A percentile compares a stretch with the other conserved stretches of the same genome.
phyloP scores from a whole-genome alignment of 2,113 vertebrate species.

The Anoplopoma fimbria region DNA sequence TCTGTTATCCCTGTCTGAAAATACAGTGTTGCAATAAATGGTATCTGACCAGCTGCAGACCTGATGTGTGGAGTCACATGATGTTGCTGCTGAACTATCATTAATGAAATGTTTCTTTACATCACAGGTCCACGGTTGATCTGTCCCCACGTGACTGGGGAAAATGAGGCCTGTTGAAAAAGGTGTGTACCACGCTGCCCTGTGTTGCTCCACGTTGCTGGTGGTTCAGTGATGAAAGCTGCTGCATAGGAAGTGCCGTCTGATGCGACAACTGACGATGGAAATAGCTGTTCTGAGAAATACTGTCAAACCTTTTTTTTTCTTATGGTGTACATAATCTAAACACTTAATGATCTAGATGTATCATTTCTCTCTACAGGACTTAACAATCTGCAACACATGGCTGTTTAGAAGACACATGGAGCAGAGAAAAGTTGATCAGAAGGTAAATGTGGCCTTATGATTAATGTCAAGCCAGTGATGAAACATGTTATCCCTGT shows the following conservation, averaged over 20 bases:
- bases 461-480: slow-evolving; percentile 65
- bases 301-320: rapidly evolving
- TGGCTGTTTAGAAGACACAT: rapidly evolving
- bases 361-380: neutral
- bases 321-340: rapidly evolving
- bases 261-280: slow-evolving; percentile 85
- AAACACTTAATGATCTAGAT: neutral
- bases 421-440: neutral
- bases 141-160: rapidly evolving
- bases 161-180: neutral
- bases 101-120: slow-evolving; percentile 25
- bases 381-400: rapidly evolving
- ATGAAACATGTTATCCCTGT: slow-evolving; percentile 87
- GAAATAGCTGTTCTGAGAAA: slow-evolving; percentile 76
- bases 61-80: rapidly evolving
- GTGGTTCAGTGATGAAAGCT: slow-evolving; percentile 71
- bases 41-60: slow-evolving; percentile 60
- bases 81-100: neutral
- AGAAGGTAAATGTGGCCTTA: slow-evolving; percentile 41
- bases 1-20: slow-evolving; percentile 81
- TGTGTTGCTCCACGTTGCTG: neutral
- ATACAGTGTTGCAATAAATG: slow-evolving; percentile 50
- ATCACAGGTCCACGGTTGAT: neutral
- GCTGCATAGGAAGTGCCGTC: slow-evolving; percentile 85
- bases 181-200: slow-evolving; percentile 48